Conservation (phyloP, 2,888 invertebrate genomes). For the Flexamia atlantica region DNA sequence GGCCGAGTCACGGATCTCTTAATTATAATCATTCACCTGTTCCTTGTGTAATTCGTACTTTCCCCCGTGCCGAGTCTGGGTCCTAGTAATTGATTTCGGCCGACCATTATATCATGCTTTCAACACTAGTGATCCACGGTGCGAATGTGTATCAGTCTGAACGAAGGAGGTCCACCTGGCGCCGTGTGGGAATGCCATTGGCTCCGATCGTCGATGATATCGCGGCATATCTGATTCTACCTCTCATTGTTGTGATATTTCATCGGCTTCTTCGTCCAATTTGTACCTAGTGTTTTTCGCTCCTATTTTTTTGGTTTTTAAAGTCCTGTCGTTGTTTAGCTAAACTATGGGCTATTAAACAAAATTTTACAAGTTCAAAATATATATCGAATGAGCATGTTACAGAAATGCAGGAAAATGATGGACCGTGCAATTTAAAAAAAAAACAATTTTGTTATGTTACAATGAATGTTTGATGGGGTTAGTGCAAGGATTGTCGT, state of each 20-base stretch:
- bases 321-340: no score
- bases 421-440: no score
- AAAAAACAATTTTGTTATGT: no score
- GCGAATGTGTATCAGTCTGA: conserved; percentile 24
- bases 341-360: no score
- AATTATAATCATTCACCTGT: conserved; percentile 53
- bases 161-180: no score
- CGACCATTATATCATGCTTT: conserved; percentile 32
- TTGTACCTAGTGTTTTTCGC: not conserved
- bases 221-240: not conserved
- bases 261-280: not conserved
- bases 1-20: conserved; percentile 27
- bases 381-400: no score
- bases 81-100: conserved; percentile 48
- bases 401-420: no score
- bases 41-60: conserved; percentile 42
- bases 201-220: not conserved
- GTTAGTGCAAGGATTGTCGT: no score
- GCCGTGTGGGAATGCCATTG: not conserved
- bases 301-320: no score
- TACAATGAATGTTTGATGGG: no score
- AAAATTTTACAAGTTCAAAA: no score
- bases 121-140: conserved; percentile 31
- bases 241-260: conserved; percentile 11
- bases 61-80: conserved; percentile 23